Base-by-base conservation (phyloP, 2,888 invertebrate genomes). In the Ceramica pisi region DNA sequence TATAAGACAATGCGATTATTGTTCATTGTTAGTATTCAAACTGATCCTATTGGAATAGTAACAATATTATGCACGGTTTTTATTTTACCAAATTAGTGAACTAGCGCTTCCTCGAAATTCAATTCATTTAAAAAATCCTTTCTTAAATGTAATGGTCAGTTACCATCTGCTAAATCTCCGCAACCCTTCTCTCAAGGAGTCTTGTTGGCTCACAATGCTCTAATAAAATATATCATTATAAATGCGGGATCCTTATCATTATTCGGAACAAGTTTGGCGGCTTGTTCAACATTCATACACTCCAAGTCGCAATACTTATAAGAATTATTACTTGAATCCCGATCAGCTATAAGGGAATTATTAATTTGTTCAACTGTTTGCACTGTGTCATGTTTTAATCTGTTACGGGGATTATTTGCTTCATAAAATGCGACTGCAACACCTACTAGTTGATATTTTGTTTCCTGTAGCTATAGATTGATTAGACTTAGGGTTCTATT, bases 221-320 rank as follows among this genome's bases (percentile, higher is more conserved):
- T 91, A 92, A 93, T 93, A 90, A 90, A 91, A 91, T 91, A 91
- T 89, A 86, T 87, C 88, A 86, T 87, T 87, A 83, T 89, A 89
- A 90, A 89, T 89, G 86, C 86, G 86, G 87, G 81, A 84, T 90
- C 87, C 89, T 91, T 90, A 91, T 89, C 81, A 65, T 82, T 82
- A 76, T 84, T 80, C 81, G 79, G 75, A 78, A 76, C 82, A 71
- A 62, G 82, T 86, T 84, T 71, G 63, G 71, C 46, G 64, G 73
- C 76, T 71, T 79, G 81, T 82, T 73, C 72, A 51, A 76, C 78
- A 79, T 80, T 82, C 71, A 74, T 80, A 72, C 50, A 67, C 67
- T 75, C 26, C 44, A 46, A 19, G 23, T 31, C 21, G 71, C 60
- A 67, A 48, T 59, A 64, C 79, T 60, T 50, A 61, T 75, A 75